Percentiles rank a stretch among this genome's conserved stretches.
Conservation (phyloP, 2,797 vertebrate species). For the Melanitta fusca region DNA sequence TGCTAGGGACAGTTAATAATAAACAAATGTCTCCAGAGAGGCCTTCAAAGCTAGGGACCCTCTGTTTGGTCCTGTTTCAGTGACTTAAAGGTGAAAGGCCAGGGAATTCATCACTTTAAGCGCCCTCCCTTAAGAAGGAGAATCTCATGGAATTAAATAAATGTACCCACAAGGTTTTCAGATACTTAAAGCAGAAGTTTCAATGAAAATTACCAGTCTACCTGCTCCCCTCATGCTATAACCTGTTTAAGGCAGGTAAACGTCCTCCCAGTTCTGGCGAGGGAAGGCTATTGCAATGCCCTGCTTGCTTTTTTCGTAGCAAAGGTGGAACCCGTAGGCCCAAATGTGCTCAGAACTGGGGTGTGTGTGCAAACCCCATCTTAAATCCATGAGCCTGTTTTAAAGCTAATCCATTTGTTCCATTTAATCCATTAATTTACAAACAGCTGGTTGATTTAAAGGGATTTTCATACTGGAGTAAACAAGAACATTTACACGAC, state of each 20-base stretch:
- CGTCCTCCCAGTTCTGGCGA: neutral
- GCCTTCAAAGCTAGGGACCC: neutral
- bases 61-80: neutral
- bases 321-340: fast-evolving
- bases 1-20: neutral
- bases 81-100: constrained; percentile 18
- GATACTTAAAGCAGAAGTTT: neutral
- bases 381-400: constrained; percentile 37
- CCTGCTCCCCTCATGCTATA: neutral
- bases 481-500: constrained; percentile 49
- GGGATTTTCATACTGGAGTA: constrained; percentile 37
- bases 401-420: constrained; percentile 55
- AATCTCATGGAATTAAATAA: constrained; percentile 39
- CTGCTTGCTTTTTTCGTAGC: neutral
- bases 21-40: constrained; percentile 5
- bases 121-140: neutral
- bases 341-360: neutral
- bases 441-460: constrained; percentile 66
- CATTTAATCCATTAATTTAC: constrained; percentile 4
- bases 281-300: neutral
- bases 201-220: neutral
- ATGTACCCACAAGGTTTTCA: neutral
- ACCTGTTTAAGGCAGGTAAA: neutral
- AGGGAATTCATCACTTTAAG: constrained; percentile 12
- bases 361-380: neutral